Base-by-base conservation (phyloP, 2,888 invertebrate species). In the Xestia xanthographa region DNA sequence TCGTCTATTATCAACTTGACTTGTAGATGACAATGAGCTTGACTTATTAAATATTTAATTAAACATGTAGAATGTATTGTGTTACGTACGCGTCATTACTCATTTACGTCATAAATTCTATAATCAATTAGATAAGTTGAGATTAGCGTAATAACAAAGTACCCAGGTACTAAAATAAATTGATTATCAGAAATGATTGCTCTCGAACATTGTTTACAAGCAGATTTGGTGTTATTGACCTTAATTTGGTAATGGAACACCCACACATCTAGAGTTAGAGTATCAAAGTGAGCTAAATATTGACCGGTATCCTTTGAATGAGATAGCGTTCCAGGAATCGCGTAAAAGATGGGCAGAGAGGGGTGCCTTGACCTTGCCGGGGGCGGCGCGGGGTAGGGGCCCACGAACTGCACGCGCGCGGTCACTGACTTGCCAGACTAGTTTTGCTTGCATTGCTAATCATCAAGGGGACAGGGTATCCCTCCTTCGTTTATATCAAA, bases 321-420 rank as follows among this genome's bases (percentile, higher is more conserved):
- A 87, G 82, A 86, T 73, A 66, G 60, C 79, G 87, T 87, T 92
- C 92, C 92, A 87, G 90, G 92, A 94, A 94, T 94, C 93, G 89
- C 89, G 86, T 89, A 88, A 86, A 89, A 88, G 86, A 85, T 77
- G 83, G 86, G 90, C 74, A 67, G 74, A 75, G 92, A 90, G 92
- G 92, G 90, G 90, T 92, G 89, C 89, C 90, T 93, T 95, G 95
- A 95, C 96, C 96, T 96, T 96, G 95, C 89, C 90, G 89, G 93
- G 94, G 92, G 90, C 84, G 83, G 86, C 85, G 92, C 91, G 93
- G 91, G 86, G 84, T 66, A 71, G 84, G 87, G 86, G 17, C 80
- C 83, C 84, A 86, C 87, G 83, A 88, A 90, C 88, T 89, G 90
- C 90, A 91, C 88, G 88, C 89, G 87, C 80, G 83, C 95, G 95